A percentile compares a stretch with the other conserved stretches of the same genome.
These are phyloP conservation scores for Ceratoteleas bidentatus DNA, from an alignment of 1,140 invertebrate genomes.

Conservation along the genomic window DNA sequence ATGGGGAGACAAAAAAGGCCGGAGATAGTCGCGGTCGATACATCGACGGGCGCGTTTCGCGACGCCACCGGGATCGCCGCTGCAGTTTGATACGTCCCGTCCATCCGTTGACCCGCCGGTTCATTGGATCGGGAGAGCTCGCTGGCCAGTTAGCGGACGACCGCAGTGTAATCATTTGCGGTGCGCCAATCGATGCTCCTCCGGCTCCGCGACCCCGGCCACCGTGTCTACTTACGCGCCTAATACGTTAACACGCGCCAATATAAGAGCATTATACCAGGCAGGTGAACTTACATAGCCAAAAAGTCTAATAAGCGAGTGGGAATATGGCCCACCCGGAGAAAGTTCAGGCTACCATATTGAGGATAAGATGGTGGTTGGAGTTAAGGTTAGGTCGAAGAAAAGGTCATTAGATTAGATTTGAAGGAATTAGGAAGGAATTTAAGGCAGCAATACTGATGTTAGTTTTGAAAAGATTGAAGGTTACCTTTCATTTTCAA, in stretches of 20 bases:
- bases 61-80: conserved; percentile 37
- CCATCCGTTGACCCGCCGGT: conserved; percentile 50
- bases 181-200: conserved; percentile 72
- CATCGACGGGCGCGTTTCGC: conserved; percentile 24
- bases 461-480: too few species aligned
- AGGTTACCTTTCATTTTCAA: too few species aligned
- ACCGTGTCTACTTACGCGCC: conserved; percentile 37
- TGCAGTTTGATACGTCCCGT: conserved; percentile 56
- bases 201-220: conserved; percentile 1
- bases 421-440: too few species aligned
- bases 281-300: conserved; percentile 4
- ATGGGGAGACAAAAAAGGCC: conserved; percentile 29
- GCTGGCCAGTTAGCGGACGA: conserved; percentile 76
- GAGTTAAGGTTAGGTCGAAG: too few species aligned
- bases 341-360: too few species aligned
- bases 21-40: conserved; percentile 38
- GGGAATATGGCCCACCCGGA: too few species aligned
- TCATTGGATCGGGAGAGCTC: conserved; percentile 64
- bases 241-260: conserved; percentile 21
- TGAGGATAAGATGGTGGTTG: too few species aligned
- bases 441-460: too few species aligned
- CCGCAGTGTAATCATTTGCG: conserved; percentile 80
- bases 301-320: too few species aligned
- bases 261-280: conserved; percentile 18
- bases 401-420: too few species aligned